Percentiles rank a stretch among this genome's conserved stretches.
Conservation (phyloP, 2,113 vertebrate genomes). For the Promerops cafer region DNA sequence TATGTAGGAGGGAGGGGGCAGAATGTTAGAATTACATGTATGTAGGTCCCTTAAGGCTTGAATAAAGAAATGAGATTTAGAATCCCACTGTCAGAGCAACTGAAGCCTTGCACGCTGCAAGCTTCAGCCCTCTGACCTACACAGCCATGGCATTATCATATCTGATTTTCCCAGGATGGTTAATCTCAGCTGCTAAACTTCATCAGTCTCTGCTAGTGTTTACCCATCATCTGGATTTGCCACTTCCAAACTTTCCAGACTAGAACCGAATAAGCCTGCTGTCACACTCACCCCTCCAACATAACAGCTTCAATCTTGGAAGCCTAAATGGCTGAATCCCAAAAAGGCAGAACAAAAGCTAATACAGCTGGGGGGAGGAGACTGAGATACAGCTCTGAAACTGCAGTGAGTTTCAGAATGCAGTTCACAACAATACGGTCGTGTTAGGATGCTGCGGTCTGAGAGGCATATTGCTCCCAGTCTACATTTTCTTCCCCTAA, state of each 20-base stretch:
- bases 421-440: background rate
- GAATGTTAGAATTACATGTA: constrained; percentile 37
- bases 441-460: accelerated
- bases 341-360: background rate
- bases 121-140: background rate
- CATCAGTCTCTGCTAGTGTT: constrained; percentile 11
- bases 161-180: constrained; percentile 42
- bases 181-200: constrained; percentile 32
- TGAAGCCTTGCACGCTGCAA: background rate
- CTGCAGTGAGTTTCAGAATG: background rate
- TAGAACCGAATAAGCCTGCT: constrained; percentile 1
- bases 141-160: background rate
- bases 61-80: background rate
- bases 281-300: background rate
- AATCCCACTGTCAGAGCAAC: background rate
- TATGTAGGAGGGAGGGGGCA: constrained; percentile 18
- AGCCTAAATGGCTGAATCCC: background rate
- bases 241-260: constrained; percentile 36
- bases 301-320: background rate
- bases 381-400: background rate
- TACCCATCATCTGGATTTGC: constrained; percentile 39
- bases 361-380: background rate
- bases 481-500: background rate
- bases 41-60: constrained; percentile 29
- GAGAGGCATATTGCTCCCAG: background rate